Base-by-base conservation (phyloP, 2,888 invertebrate genomes). In the Acheta domesticus region DNA sequence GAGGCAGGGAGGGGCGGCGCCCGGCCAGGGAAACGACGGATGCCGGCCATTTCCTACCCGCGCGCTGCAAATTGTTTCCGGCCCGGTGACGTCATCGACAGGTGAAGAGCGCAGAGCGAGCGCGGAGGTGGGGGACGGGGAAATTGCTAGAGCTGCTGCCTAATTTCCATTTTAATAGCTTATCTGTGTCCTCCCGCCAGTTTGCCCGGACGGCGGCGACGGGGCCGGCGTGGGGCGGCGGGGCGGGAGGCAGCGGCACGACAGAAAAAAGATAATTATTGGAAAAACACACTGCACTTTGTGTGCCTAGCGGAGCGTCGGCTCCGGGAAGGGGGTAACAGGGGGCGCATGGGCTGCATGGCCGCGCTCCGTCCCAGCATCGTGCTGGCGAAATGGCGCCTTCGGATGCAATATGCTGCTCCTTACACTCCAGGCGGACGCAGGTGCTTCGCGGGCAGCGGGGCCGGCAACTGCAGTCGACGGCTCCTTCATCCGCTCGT, bases 61-160 rank as follows among this genome's bases (percentile, higher is more conserved):
- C 49, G 75, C 79, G 79, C 62, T 62, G 79, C 76, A 80, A 80
- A 80, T 80, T 80, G 80, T 80, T 80, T 80, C 80, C 80, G 80
- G 62, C 62, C 62, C 62, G 62, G n/a, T 62, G 62, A 62, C 62
- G 62, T 62, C 62, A 62, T 62, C 62, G 62, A 62, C 62, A 62
- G 62, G 62, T 62, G 62, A 62, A 62, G 62, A 62, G 62, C 16
- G 62, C 62, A 14, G 16, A n/a, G n/a, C 62, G 62, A 62, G n/a
- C 16, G 62, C n/a, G 11, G 62, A n/a, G 62, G 62, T 62, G 62
- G 62, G n/a, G n/a, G 14, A n/a, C 62, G 62, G 62, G 62, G 62
- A 62, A 62, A 62, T 62, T 62, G 62, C 62, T 62, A 14, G 62
- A 62, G 62, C 62, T 62, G 62, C 62, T 62, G 62, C 62, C 78